Conservation (phyloP, 2,113 vertebrate species). For the Ageneiosus marmoratus region DNA sequence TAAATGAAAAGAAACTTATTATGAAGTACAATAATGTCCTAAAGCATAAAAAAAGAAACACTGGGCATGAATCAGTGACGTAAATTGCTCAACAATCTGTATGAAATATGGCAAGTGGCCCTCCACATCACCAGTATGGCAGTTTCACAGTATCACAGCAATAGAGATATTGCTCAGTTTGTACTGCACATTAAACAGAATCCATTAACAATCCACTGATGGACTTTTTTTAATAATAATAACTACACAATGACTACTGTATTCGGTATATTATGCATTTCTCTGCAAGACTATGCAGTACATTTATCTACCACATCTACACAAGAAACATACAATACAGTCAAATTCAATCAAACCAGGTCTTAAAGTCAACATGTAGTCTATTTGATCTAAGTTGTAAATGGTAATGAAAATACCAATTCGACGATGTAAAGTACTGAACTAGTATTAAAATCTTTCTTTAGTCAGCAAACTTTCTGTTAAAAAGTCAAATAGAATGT, state of each 20-base stretch:
- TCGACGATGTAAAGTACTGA: neutral
- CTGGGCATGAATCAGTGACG: neutral
- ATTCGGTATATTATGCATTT: slow-evolving; percentile 40
- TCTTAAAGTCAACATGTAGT: neutral
- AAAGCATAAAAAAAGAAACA: neutral
- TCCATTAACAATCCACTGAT: slow-evolving; percentile 19
- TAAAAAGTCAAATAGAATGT: neutral
- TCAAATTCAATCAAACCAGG: slow-evolving; percentile 48
- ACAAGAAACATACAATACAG: slow-evolving; percentile 33
- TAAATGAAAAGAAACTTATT: neutral
- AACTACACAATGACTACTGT: slow-evolving; percentile 32
- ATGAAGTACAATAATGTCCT: slow-evolving; percentile 7
- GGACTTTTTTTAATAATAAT: neutral
- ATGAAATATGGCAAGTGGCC: slow-evolving; percentile 29
- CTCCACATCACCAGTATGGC: slow-evolving; percentile 44
- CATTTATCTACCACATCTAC: slow-evolving; percentile 33
- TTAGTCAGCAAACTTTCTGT: neutral
- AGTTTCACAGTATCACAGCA: slow-evolving; percentile 59
- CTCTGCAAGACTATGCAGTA: slow-evolving; percentile 36
- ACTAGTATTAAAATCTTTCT: neutral
- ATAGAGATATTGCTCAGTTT: slow-evolving; percentile 57
- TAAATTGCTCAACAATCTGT: slow-evolving; percentile 43
- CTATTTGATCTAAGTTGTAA: neutral
- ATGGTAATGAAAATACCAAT: neutral
- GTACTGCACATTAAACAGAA: slow-evolving; percentile 51